phyloP scores from a whole-genome alignment of 2,888 invertebrate species.

The Tiliacea citrago region DNA sequence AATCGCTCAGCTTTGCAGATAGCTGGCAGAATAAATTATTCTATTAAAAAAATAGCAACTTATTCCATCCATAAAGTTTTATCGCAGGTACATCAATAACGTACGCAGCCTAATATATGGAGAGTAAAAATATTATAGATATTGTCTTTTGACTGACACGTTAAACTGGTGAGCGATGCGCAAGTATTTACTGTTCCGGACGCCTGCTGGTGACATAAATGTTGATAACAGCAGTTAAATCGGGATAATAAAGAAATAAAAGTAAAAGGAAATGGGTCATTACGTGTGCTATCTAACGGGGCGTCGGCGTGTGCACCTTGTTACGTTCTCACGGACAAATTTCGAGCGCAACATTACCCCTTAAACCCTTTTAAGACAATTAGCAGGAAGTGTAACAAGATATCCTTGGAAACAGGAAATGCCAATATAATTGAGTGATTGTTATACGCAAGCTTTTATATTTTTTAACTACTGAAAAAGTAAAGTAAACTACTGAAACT shows the following conservation, averaged over 20 bases:
- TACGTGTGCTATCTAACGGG: slow-evolving; percentile 76
- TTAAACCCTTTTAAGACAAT: slow-evolving; percentile 77
- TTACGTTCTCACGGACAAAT: slow-evolving; percentile 82
- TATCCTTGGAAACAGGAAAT: slow-evolving; percentile 63
- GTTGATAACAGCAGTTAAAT: slow-evolving; percentile 81
- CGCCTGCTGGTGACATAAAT: slow-evolving; percentile 79
- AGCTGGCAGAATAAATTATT: slow-evolving; percentile 12
- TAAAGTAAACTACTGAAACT: slow-evolving; percentile 16
- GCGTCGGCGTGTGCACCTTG: slow-evolving; percentile 78
- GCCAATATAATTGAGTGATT: slow-evolving; percentile 51
- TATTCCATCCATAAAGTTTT: slow-evolving; percentile 38
- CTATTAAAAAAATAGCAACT: slow-evolving; percentile 22
- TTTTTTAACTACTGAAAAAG: slow-evolving; percentile 1
- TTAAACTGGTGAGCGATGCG: slow-evolving; percentile 74
- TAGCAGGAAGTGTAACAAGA: slow-evolving; percentile 72
- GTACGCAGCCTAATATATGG: slow-evolving; percentile 69
- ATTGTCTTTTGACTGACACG: slow-evolving; percentile 76
- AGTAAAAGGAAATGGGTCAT: slow-evolving; percentile 82
- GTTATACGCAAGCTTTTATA: slow-evolving; percentile 25
- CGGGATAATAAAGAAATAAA: slow-evolving; percentile 79
- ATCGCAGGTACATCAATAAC: slow-evolving; percentile 61
- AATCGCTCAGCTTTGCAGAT: slow-evolving; percentile 27
- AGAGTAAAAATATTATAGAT: slow-evolving; percentile 75
- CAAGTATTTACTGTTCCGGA: slow-evolving; percentile 74
- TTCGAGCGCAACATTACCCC: slow-evolving; percentile 76